These are phyloP conservation scores for Eucriotettix oculatus DNA, from an alignment of 2,888 invertebrate genomes.

Conservation along the genomic window DNA sequence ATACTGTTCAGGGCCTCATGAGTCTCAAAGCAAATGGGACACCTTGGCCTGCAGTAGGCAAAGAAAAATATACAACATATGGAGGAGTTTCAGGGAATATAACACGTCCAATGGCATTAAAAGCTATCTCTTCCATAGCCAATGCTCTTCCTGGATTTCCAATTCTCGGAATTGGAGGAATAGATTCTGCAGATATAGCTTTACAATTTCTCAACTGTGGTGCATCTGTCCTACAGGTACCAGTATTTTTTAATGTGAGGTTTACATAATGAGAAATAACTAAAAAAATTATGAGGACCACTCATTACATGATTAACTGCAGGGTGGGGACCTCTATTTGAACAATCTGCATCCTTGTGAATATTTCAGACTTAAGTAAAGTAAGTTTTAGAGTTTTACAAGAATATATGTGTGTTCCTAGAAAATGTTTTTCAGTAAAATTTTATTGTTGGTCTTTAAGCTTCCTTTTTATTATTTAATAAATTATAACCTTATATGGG, in stretches of 20 bases:
- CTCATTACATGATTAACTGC: too few species aligned
- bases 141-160: conserved; percentile 73
- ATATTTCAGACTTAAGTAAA: too few species aligned
- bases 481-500: too few species aligned
- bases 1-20: conserved; percentile 94
- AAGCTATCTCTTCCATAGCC: conserved; percentile 80
- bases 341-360: too few species aligned
- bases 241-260: background rate
- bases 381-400: too few species aligned
- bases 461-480: too few species aligned
- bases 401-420: too few species aligned
- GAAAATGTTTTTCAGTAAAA: too few species aligned
- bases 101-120: conserved; percentile 82
- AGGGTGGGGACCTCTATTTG: too few species aligned
- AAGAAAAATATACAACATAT: conserved; percentile 67
- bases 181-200: conserved; percentile 90
- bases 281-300: background rate
- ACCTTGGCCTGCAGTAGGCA: conserved; percentile 87
- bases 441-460: too few species aligned
- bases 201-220: conserved; percentile 91
- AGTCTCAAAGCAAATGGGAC: conserved; percentile 58
- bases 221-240: conserved; percentile 77
- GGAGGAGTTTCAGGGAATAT: conserved; percentile 92
- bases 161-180: conserved; percentile 90
- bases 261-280: background rate